A percentile compares a stretch with the other conserved stretches of the same genome.
Evolutionary conservation across 2,113 vertebrate genomes (phyloP).

Genomic region (Limnothrissa miodon): DNA sequence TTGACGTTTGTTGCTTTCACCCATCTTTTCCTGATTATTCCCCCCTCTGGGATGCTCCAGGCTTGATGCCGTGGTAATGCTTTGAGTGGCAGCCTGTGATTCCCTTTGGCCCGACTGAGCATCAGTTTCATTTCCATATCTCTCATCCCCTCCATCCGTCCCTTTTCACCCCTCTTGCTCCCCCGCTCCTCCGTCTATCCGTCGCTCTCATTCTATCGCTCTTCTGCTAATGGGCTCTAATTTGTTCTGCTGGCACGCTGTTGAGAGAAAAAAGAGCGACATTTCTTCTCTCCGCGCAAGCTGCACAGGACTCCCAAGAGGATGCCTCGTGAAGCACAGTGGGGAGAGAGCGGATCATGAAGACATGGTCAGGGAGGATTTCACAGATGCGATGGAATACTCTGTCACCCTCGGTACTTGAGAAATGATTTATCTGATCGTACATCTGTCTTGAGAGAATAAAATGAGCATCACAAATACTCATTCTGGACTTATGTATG

Average conservation of each 20-base stretch:
- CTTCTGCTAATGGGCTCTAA: slow-evolving; percentile 62
- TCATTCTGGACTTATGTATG: neutral
- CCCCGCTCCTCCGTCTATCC: slow-evolving; percentile 40
- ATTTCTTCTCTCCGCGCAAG: slow-evolving; percentile 64
- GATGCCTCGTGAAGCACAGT: slow-evolving; percentile 61
- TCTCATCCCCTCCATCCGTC: slow-evolving; percentile 47
- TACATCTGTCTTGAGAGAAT: neutral
- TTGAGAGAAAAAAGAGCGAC: slow-evolving; percentile 61
- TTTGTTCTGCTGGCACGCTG: slow-evolving; percentile 65
- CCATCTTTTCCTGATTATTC: slow-evolving; percentile 7
- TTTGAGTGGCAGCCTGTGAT: slow-evolving; percentile 62
- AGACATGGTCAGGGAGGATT: slow-evolving; percentile 20
- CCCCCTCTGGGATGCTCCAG: slow-evolving; percentile 50
- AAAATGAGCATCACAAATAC: neutral
- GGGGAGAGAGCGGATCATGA: slow-evolving; percentile 26
- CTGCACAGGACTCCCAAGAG: slow-evolving; percentile 58
- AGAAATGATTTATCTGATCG: neutral
- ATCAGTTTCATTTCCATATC: slow-evolving; percentile 58
- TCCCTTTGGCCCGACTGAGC: slow-evolving; percentile 50
- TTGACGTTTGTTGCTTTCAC: neutral
- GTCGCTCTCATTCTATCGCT: slow-evolving; percentile 37
- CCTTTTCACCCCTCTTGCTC: neutral
- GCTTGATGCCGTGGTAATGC: slow-evolving; percentile 58
- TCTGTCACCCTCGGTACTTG: neutral
- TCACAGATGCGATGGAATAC: neutral